A percentile compares a stretch with the other conserved stretches of the same genome.
phyloP scores from a whole-genome alignment of 2,888 invertebrate species.

The Mimas tiliae region DNA sequence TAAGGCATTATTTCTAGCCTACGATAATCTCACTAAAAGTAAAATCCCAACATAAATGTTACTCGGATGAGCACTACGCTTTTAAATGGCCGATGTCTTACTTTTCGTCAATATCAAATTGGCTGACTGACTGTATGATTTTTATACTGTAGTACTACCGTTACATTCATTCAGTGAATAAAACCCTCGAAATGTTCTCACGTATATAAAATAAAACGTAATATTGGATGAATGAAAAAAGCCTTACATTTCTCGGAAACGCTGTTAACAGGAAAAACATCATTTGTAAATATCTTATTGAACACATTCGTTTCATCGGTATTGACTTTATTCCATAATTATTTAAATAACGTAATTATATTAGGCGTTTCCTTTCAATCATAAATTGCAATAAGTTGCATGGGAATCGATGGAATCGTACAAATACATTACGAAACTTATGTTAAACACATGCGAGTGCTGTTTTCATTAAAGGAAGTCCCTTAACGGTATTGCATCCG shows the following conservation, averaged over 20 bases:
- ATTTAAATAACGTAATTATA: not conserved
- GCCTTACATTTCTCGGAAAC: conserved; percentile 10
- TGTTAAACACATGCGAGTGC: conserved; percentile 15
- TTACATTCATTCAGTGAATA: conserved; percentile 16
- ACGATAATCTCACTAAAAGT: too few species aligned
- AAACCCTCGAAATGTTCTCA: conserved; percentile 13
- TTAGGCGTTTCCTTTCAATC: not conserved
- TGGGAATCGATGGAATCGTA: conserved; percentile 3
- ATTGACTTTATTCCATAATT: not conserved
- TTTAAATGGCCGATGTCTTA: too few species aligned
- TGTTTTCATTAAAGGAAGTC: conserved; percentile 16
- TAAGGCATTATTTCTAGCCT: too few species aligned
- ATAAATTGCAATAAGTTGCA: not conserved
- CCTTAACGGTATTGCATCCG: conserved; percentile 20
- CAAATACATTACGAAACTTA: conserved; percentile 5
- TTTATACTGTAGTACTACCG: not conserved
- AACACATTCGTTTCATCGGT: conserved; percentile 3
- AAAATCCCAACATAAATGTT: too few species aligned
- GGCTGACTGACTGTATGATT: not conserved
- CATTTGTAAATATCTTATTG: conserved; percentile 2
- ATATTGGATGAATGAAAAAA: conserved; percentile 16
- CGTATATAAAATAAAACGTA: conserved; percentile 20
- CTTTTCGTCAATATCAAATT: not conserved
- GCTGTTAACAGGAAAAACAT: conserved; percentile 16
- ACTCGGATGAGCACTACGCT: too few species aligned